Base-by-base conservation (phyloP, 2,113 vertebrate species). In the Microtus oregoni region DNA sequence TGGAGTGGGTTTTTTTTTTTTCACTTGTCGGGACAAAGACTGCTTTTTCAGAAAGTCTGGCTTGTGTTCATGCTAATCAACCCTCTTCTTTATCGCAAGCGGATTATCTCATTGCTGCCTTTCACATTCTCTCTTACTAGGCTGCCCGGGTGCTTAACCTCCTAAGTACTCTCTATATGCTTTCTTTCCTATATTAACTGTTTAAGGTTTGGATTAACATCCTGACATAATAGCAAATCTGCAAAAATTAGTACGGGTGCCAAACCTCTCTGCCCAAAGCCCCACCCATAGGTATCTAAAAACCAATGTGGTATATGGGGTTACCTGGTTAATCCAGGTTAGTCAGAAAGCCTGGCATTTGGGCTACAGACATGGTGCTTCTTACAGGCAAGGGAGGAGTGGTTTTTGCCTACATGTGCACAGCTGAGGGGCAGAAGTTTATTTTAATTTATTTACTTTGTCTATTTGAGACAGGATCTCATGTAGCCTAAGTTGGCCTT, bases 31-130 rank as follows among this genome's bases (percentile, higher is more conserved):
- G 95, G 95, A 97, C 96, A 96, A 96, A 95, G 94, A 86, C 97
- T 97, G 94, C 97, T 94, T 96, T 98, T 97, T 97, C 96, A 96
- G 97, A 97, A 98, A 78, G 93, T 95, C 92, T 91, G 90, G 52
- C 90, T 97, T 90, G 32, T 32, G 78, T 96, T 97, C 63, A 28
- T 93, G 22, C 96, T 88, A 86, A 94, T 61, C 68, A 92, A 92
- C 50, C 26, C 22, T 0, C 0, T 70, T 94, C 94, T 90, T 95
- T 86, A 95, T 0, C 0, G 50, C 70, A 92, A 79, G 72, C 38
- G 55, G 70, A 73, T 90, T 90, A 97, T 93, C 97, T 96, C 0
- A 0, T 81, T 89, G 82, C 78, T 93, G 91, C 86, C 85, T 97
- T 96, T 98, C 96, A 86, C 86, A 87, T 86, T 96, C 92, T 96